Conservation (phyloP, 2,797 vertebrate genomes). For the Hylomyscus alleni region DNA sequence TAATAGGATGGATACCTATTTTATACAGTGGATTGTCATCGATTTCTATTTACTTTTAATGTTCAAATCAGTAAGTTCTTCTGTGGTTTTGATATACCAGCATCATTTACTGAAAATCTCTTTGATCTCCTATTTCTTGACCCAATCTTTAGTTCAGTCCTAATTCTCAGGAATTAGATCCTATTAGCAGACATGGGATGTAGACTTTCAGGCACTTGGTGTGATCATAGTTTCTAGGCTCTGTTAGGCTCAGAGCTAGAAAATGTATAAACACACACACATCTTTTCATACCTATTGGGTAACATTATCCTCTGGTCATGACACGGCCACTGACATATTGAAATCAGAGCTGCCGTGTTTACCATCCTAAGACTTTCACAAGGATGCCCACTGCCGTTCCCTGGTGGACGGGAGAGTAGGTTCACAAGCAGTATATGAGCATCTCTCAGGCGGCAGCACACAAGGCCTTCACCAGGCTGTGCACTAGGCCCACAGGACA, state of each 20-base stretch:
- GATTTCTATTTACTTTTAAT: slow-evolving; percentile 48
- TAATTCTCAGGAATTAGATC: neutral
- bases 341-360: neutral
- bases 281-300: neutral
- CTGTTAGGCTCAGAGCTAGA: neutral
- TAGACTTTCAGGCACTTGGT: neutral
- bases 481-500: neutral
- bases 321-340: neutral
- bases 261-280: neutral
- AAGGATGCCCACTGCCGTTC: neutral
- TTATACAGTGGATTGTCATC: neutral
- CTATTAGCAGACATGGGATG: neutral
- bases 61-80: neutral
- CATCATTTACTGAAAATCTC: slow-evolving; percentile 6
- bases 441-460: neutral
- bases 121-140: neutral
- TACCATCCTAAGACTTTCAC: neutral
- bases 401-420: neutral
- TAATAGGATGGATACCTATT: slow-evolving; percentile 7
- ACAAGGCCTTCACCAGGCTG: neutral
- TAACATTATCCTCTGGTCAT: neutral
- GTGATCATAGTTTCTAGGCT: neutral
- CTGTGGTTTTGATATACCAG: slow-evolving; percentile 3
- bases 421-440: neutral
- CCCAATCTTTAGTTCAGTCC: neutral